phyloP scores from a whole-genome alignment of 2,797 vertebrate species.

The Dryobates pubescens region DNA sequence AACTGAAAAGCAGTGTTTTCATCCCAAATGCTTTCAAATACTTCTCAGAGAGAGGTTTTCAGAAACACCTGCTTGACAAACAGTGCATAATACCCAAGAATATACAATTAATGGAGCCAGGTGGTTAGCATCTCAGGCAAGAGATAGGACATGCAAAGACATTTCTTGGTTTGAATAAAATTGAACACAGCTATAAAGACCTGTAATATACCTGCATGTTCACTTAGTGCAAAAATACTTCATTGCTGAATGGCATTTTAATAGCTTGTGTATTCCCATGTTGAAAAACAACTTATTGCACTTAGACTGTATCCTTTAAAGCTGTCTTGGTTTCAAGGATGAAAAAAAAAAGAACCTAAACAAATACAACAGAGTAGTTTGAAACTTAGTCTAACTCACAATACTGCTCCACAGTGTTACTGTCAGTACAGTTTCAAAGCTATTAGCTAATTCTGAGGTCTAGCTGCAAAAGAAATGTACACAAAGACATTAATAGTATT shows the following conservation, averaged over 20 bases:
- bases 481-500: neutral
- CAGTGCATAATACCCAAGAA: neutral
- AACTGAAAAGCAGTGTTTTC: neutral
- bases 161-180: neutral
- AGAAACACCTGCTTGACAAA: slow-evolving; percentile 9
- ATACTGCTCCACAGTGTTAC: slow-evolving; percentile 47
- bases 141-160: neutral
- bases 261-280: neutral
- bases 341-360: neutral
- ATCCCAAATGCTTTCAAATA: neutral
- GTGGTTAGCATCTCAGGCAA: neutral
- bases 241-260: neutral
- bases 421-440: neutral
- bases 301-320: slow-evolving; percentile 54
- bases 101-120: neutral
- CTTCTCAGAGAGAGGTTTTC: slow-evolving; percentile 1
- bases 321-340: slow-evolving; percentile 12
- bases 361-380: neutral
- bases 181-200: neutral
- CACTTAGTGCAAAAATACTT: slow-evolving; percentile 53
- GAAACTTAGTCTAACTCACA: slow-evolving; percentile 35
- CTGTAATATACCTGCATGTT: slow-evolving; percentile 35
- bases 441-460: neutral
- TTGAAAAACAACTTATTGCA: slow-evolving; percentile 34
- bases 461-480: neutral